Percentiles rank a stretch among this genome's conserved stretches.
phyloP scores from a whole-genome alignment of 1,140 invertebrate species.

The Dysdera silvatica region DNA sequence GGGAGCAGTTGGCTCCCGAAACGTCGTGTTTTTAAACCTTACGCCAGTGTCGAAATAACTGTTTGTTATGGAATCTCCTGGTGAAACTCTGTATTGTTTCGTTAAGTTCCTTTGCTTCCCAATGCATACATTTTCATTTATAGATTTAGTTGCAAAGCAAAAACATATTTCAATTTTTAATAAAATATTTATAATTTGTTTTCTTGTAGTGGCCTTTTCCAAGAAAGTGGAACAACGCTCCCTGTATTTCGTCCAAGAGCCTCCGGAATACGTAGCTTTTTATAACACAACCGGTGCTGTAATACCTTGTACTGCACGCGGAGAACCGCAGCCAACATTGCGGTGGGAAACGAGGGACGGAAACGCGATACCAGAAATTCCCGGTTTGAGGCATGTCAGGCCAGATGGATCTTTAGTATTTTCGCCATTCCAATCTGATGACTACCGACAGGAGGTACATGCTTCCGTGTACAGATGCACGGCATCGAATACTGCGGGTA shows the following conservation, averaged over 20 bases:
- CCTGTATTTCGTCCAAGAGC: slow-evolving; percentile 83
- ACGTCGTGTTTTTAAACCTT: no score
- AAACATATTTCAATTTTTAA: no score
- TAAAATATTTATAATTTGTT: no score
- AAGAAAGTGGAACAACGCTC: slow-evolving; percentile 15
- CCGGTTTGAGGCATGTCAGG: slow-evolving; percentile 61
- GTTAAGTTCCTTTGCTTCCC: no score
- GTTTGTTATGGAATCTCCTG: no score
- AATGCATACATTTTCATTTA: no score
- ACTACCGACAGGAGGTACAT: slow-evolving; percentile 52
- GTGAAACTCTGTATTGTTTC: no score
- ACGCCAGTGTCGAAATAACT: no score
- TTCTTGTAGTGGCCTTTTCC: slow-evolving; percentile 45
- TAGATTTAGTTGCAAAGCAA: no score
- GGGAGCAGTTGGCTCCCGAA: no score
- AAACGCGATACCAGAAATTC: slow-evolving; percentile 51
- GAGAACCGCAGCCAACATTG: slow-evolving; percentile 69
- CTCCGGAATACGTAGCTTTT: slow-evolving; percentile 81
- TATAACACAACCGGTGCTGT: slow-evolving; percentile 86
- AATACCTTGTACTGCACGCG: slow-evolving; percentile 82
- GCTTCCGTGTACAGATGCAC: slow-evolving; percentile 63
- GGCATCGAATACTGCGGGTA: slow-evolving; percentile 76
- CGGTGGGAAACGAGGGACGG: slow-evolving; percentile 60
- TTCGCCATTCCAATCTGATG: slow-evolving; percentile 38
- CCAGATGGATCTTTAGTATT: slow-evolving; percentile 44